Conservation (phyloP, 2,113 vertebrate species). For the Macroglossus sobrinus region DNA sequence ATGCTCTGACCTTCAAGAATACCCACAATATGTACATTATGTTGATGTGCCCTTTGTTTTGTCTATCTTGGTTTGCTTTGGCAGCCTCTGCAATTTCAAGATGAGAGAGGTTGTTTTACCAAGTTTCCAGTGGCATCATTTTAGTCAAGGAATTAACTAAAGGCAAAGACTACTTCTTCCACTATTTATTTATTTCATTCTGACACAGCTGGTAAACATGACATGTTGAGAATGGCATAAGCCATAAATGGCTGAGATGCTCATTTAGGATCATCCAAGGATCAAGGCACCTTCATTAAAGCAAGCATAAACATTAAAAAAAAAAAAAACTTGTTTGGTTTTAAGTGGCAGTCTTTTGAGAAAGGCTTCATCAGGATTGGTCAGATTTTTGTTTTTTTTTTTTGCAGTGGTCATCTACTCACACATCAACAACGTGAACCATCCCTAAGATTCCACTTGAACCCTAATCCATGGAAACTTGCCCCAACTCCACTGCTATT, state of each 20-base stretch:
- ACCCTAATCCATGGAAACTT: not conserved
- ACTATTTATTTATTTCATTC: conserved; percentile 32
- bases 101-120: conserved; percentile 71
- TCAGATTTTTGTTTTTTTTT: not conserved
- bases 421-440: not conserved
- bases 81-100: conserved; percentile 62
- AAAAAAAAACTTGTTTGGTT: not conserved
- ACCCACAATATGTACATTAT: conserved; percentile 85
- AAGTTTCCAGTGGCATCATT: conserved; percentile 68
- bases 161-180: conserved; percentile 33
- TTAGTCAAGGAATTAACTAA: conserved; percentile 71
- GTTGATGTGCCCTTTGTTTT: conserved; percentile 88
- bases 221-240: not conserved
- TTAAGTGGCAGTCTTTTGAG: not conserved
- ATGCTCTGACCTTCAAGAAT: conserved; percentile 86
- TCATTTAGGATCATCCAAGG: not conserved
- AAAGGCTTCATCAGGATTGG: not conserved
- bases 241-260: not conserved
- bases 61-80: conserved; percentile 80
- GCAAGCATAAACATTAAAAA: not conserved
- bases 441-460: not conserved
- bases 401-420: not conserved
- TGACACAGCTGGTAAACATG: not conserved
- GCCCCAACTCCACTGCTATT: rapidly evolving
- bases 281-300: not conserved